These are phyloP conservation scores for Desoria tigrina DNA, from an alignment of 2,888 invertebrate genomes.

Conservation along the genomic window DNA sequence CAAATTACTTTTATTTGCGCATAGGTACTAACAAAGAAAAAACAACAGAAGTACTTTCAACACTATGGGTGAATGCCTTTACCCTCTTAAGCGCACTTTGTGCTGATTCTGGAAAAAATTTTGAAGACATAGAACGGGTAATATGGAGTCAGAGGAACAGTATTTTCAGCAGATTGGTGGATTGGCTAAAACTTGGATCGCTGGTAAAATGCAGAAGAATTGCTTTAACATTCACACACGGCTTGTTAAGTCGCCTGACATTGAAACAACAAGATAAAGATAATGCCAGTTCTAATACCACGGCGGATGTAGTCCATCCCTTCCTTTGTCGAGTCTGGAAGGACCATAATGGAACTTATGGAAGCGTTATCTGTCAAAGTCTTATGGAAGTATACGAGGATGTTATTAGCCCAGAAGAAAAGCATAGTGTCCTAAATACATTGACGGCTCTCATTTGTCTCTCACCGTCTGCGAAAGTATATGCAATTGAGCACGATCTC, in stretches of 20 bases:
- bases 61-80: conserved; percentile 46
- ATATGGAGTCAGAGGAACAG: conserved; percentile 39
- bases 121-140: conserved; percentile 48
- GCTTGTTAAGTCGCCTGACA: conserved; percentile 33
- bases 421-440: conserved; percentile 34
- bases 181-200: conserved; percentile 41
- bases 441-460: conserved; percentile 35
- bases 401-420: conserved; percentile 37
- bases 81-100: conserved; percentile 39
- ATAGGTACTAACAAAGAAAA: no score
- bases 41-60: conserved; percentile 29
- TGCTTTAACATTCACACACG: conserved; percentile 32
- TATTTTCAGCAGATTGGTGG: conserved; percentile 35
- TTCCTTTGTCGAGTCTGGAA: conserved; percentile 43
- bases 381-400: conserved; percentile 38
- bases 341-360: conserved; percentile 35
- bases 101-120: conserved; percentile 46
- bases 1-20: no score
- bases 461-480: conserved; percentile 34
- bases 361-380: conserved; percentile 33
- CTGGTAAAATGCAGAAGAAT: conserved; percentile 36
- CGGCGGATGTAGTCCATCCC: conserved; percentile 13
- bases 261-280: conserved; percentile 28
- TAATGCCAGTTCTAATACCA: neutral
- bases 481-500: conserved; percentile 40